Percentiles rank a stretch among this genome's conserved stretches.
phyloP scores from a whole-genome alignment of 2,797 vertebrate genomes.

The Pseudochaenichthys georgianus region DNA sequence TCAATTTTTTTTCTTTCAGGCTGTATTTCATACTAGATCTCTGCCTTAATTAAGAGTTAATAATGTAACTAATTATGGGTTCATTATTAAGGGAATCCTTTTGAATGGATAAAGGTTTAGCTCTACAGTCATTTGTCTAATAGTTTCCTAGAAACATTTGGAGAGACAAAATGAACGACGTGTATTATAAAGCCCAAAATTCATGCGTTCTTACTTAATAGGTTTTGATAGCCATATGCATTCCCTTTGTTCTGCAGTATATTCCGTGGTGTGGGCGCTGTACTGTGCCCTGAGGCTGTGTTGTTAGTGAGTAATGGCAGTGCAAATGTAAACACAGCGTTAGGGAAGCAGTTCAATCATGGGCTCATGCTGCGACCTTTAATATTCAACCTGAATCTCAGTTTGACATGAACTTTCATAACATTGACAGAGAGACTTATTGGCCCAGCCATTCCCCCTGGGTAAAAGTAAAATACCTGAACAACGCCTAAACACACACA shows the following conservation, averaged over 20 bases:
- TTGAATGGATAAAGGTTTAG: background rate
- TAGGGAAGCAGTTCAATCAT: constrained; percentile 74
- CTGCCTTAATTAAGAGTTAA: constrained; percentile 24
- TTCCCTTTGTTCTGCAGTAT: constrained; percentile 66
- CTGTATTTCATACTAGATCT: constrained; percentile 16
- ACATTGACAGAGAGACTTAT: constrained; percentile 72
- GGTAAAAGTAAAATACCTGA: constrained; percentile 43
- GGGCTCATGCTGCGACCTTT: constrained; percentile 61
- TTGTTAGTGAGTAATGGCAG: constrained; percentile 74
- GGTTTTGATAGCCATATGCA: constrained; percentile 69
- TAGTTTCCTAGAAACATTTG: constrained; percentile 24
- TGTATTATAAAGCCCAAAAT: constrained; percentile 30
- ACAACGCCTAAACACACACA: constrained; percentile 46
- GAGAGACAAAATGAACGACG: constrained; percentile 30
- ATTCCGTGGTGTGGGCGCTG: constrained; percentile 62
- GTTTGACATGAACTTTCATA: constrained; percentile 63
- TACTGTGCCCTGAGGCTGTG: constrained; percentile 62
- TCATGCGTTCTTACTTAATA: constrained; percentile 58
- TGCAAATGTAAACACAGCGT: constrained; percentile 75
- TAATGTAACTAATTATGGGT: constrained; percentile 1
- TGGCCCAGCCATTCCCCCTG: constrained; percentile 48
- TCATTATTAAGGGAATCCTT: background rate
- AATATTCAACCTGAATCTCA: constrained; percentile 70
- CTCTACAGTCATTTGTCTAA: background rate
- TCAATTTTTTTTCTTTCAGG: constrained; percentile 23